Percentiles rank a stretch among this genome's conserved stretches.
phyloP scores from a whole-genome alignment of 92 coral and sea anemone genomes.

The Epizoanthus fatuus region DNA sequence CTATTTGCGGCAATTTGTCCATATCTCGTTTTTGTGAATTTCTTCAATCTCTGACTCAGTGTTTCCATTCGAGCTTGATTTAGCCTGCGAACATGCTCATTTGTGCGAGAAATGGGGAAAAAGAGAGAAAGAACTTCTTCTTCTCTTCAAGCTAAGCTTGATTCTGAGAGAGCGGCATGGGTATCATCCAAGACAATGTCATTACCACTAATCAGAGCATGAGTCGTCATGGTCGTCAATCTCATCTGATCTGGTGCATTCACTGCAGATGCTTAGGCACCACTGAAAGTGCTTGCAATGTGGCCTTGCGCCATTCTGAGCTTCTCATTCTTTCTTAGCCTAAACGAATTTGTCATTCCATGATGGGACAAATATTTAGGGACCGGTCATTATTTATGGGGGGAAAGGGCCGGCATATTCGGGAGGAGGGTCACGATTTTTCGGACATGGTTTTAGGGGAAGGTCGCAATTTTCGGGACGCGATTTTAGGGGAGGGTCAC shows the following conservation, averaged over 20 bases:
- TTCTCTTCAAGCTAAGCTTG: neutral
- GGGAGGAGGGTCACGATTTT: no score
- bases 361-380: neutral
- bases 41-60: no score
- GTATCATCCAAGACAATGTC: neutral
- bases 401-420: no score
- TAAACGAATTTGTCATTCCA: constrained; percentile 7
- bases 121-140: no score
- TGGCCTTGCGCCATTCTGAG: constrained; percentile 32
- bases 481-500: no score
- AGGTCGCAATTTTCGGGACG: no score
- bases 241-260: constrained; percentile 6
- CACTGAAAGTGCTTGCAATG: constrained; percentile 16
- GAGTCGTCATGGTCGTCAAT: constrained; percentile 18
- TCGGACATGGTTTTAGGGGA: no score
- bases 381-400: no score
- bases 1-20: neutral
- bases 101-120: no score
- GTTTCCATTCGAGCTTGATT: no score
- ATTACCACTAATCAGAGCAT: constrained; percentile 28
- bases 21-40: neutral
- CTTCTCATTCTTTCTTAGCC: constrained; percentile 25
- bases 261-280: constrained; percentile 27
- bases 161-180: neutral
- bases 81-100: no score